Percentiles rank a stretch among this genome's conserved stretches.
These are phyloP conservation scores for Pterocles orientalis DNA, from an alignment of 2,113 vertebrate genomes.

Conservation along the genomic window DNA sequence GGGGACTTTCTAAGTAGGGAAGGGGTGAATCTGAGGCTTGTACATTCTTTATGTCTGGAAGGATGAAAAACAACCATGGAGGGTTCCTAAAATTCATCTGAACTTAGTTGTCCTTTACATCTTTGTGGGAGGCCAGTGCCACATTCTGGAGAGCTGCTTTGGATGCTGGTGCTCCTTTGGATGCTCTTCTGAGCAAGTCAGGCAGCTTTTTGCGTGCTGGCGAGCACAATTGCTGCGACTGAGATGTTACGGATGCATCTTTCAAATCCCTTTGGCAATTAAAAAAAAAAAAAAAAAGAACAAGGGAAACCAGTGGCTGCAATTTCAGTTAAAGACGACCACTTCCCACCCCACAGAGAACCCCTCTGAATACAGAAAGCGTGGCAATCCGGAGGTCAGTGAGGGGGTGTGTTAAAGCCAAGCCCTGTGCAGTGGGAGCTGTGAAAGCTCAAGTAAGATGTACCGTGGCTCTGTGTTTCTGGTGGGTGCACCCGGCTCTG, in stretches of 20 bases:
- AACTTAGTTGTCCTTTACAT: constrained; percentile 30
- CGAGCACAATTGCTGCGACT: background rate
- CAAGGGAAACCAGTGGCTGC: background rate
- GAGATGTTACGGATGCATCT: background rate
- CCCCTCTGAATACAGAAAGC: background rate
- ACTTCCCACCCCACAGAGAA: background rate
- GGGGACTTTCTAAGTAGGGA: constrained; percentile 51
- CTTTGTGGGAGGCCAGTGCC: background rate
- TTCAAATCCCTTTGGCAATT: background rate
- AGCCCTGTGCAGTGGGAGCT: background rate
- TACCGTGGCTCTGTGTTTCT: background rate
- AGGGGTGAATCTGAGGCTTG: background rate
- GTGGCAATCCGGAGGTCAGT: background rate
- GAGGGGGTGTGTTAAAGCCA: background rate
- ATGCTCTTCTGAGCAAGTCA: background rate
- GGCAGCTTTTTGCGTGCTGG: background rate
- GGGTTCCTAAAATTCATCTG: constrained; percentile 30
- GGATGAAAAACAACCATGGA: background rate
- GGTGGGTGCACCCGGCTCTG: background rate
- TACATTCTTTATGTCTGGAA: constrained; percentile 51
- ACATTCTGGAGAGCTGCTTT: background rate
- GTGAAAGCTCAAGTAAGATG: background rate
- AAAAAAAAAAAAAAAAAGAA: background rate
- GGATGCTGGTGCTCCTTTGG: background rate
- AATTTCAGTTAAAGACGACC: background rate